These are phyloP conservation scores for Balearica regulorum DNA, from an alignment of 2,797 vertebrate species.

Conservation along the genomic window DNA sequence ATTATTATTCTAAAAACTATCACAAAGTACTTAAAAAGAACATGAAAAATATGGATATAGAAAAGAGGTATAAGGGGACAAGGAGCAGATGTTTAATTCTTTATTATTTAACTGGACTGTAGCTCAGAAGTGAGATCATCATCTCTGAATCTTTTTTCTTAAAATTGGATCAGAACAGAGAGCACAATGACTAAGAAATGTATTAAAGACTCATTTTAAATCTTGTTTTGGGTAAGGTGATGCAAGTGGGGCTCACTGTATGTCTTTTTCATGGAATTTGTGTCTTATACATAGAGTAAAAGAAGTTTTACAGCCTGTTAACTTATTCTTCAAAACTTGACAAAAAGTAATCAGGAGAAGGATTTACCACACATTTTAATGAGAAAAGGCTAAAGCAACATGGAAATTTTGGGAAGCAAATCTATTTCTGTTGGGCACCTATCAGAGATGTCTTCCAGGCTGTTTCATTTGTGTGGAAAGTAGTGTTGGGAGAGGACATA, in stretches of 20 bases:
- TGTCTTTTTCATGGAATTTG: not conserved
- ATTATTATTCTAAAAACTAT: not conserved
- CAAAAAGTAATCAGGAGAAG: not conserved
- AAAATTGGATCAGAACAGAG: not conserved
- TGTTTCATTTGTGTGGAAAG: not conserved
- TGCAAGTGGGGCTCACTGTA: not conserved
- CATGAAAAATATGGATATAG: not conserved
- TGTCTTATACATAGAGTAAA: not conserved
- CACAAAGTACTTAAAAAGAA: not conserved
- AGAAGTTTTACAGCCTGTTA: not conserved
- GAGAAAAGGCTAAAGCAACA: not conserved
- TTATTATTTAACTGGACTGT: not conserved
- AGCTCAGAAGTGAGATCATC: not conserved
- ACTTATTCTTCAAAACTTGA: not conserved
- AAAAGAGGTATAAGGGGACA: not conserved
- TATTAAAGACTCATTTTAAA: not conserved
- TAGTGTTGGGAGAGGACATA: not conserved
- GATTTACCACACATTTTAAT: not conserved
- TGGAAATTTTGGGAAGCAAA: not conserved
- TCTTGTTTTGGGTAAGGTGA: not conserved
- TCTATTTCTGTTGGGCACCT: not conserved
- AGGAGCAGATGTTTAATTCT: not conserved
- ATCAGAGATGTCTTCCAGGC: not conserved
- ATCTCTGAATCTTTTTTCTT: not conserved
- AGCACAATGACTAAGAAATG: not conserved